Conservation (phyloP, 2,888 invertebrate genomes). For the Cheilosia scutellata region DNA sequence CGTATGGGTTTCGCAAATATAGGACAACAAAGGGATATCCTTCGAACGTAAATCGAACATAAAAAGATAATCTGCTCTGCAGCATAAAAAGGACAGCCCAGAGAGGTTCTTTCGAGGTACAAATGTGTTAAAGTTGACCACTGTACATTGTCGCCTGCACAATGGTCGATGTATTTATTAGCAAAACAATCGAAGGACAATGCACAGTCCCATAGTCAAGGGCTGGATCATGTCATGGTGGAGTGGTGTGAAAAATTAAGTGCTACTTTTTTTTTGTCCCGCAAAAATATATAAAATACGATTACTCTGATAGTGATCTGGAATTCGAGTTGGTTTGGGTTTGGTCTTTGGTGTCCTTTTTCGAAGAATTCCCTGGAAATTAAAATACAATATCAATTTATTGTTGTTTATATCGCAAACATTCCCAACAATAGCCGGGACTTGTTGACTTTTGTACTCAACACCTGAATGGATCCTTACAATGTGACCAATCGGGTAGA, state of each 20-base stretch:
- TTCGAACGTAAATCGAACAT: conserved; percentile 60
- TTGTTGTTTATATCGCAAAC: conserved; percentile 69
- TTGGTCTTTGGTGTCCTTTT: conserved; percentile 11
- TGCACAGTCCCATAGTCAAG: conserved; percentile 53
- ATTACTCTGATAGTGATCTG: conserved; percentile 62
- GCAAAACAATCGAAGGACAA: conserved; percentile 67
- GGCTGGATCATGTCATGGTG: conserved; percentile 66
- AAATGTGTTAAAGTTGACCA: conserved; percentile 72
- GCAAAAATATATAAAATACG: conserved; percentile 43
- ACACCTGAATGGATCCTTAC: conserved; percentile 63
- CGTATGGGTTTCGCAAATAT: conserved; percentile 68
- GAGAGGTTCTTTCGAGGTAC: conserved; percentile 49
- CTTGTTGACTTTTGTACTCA: conserved; percentile 65
- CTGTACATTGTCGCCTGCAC: conserved; percentile 58
- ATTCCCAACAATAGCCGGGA: conserved; percentile 48
- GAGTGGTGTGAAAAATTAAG: conserved; percentile 70
- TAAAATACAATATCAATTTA: conserved; percentile 69
- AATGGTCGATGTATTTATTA: conserved; percentile 70
- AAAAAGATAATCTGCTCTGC: conserved; percentile 73
- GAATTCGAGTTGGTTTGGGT: no score
- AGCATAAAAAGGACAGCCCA: conserved; percentile 38
- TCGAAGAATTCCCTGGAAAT: conserved; percentile 23
- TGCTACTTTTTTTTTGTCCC: conserved; percentile 41
- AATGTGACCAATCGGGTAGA: conserved; percentile 56
- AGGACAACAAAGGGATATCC: conserved; percentile 62